These are phyloP conservation scores for Paramormyrops hopkinsi DNA, from an alignment of 2,797 vertebrate species.

Conservation along the genomic window DNA sequence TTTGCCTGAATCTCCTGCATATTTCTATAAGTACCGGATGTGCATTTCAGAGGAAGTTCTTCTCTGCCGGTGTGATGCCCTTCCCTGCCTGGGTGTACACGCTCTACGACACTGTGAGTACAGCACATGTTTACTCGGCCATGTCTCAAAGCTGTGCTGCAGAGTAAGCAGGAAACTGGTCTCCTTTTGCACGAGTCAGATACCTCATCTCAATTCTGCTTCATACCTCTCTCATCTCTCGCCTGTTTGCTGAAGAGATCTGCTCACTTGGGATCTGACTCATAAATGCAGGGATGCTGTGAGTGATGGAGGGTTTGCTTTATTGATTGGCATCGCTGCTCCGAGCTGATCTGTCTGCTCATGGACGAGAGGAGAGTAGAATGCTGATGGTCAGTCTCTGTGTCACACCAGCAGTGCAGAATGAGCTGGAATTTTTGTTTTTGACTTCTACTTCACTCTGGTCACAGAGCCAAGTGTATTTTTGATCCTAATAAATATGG, in stretches of 20 bases:
- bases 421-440: background rate
- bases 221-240: background rate
- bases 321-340: background rate
- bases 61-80: conserved; percentile 84
- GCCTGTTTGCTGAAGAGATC: background rate
- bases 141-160: background rate
- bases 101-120: conserved; percentile 91
- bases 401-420: background rate
- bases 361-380: background rate
- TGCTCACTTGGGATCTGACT: background rate
- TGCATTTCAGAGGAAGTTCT: conserved; percentile 77
- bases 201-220: background rate
- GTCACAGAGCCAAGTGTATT: background rate
- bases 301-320: background rate
- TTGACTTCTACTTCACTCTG: background rate
- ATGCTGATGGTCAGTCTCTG: background rate
- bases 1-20: background rate
- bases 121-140: background rate
- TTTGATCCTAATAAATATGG: background rate
- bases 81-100: conserved; percentile 96
- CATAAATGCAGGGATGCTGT: background rate
- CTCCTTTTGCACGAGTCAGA: background rate
- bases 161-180: background rate
- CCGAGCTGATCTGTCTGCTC: background rate
- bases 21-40: background rate